Evolutionary conservation across 2,113 vertebrate species (phyloP).

Genomic region (Vulpes vulpes): DNA sequence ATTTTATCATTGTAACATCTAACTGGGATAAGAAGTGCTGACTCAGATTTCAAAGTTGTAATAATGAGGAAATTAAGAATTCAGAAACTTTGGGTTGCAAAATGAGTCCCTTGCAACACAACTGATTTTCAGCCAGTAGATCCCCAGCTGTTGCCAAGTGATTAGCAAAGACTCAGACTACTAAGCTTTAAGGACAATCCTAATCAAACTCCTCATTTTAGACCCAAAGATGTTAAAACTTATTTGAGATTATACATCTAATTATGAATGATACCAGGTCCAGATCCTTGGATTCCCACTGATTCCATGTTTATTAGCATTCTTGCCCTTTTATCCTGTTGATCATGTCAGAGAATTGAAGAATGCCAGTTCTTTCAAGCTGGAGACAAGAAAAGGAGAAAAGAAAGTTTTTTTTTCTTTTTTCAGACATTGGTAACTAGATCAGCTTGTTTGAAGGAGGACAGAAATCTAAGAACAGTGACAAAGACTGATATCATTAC

Average conservation of each 20-base stretch:
- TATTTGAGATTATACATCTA: background rate
- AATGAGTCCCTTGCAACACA: conserved; percentile 31
- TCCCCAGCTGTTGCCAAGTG: background rate
- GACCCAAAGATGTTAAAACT: background rate
- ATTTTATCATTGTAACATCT: conserved; percentile 12
- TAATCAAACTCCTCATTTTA: background rate
- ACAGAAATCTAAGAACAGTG: background rate
- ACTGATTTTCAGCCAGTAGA: background rate
- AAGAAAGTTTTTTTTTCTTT: background rate
- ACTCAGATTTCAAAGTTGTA: conserved; percentile 28
- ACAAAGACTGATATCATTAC: background rate
- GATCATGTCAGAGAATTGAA: background rate
- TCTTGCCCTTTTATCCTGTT: background rate
- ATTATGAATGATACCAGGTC: background rate
- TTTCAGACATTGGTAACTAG: background rate
- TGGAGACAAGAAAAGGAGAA: background rate
- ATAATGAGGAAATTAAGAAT: conserved; percentile 47
- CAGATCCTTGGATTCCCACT: background rate
- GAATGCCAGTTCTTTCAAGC: background rate
- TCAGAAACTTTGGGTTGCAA: conserved; percentile 24
- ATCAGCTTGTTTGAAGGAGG: conserved; percentile 9
- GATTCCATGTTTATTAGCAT: background rate
- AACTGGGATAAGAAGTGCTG: background rate
- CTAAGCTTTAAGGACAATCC: background rate
- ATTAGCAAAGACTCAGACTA: background rate